Percentiles rank a stretch among this genome's conserved stretches.
Conservation (phyloP, 1,140 invertebrate genomes). For the Drosophila quadrilineata region DNA sequence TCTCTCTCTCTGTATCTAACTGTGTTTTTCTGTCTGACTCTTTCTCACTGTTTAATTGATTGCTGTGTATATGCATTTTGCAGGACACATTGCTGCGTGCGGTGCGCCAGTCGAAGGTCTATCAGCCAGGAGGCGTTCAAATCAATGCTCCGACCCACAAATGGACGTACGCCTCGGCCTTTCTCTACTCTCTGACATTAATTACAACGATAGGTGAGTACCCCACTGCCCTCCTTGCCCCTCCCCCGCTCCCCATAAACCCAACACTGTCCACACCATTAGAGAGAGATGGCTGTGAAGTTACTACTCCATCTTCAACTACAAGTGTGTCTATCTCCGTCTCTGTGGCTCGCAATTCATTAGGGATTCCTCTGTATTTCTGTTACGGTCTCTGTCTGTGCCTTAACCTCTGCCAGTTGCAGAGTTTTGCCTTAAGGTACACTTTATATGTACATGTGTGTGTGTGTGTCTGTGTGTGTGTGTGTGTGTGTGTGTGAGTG, state of each 20-base stretch:
- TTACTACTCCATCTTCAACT: too few relatives aligned
- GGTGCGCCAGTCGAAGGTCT: conserved; percentile 76
- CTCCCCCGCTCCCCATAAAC: not conserved
- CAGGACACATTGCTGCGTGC: conserved; percentile 81
- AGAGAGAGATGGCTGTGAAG: too few relatives aligned
- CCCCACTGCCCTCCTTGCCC: not conserved
- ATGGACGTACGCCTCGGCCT: conserved; percentile 95
- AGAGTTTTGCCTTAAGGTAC: conserved; percentile 9
- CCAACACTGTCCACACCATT: too few relatives aligned
- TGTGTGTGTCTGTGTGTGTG: not conserved
- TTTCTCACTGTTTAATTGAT: not conserved
- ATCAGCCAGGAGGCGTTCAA: conserved; percentile 73
- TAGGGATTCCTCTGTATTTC: too few relatives aligned
- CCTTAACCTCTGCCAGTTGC: conserved; percentile 66
- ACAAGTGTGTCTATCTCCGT: too few relatives aligned
- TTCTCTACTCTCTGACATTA: conserved; percentile 96
- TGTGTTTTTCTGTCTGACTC: too few relatives aligned
- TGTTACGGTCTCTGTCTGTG: too few relatives aligned
- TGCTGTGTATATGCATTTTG: conserved; percentile 4
- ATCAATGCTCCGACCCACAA: conserved; percentile 84
- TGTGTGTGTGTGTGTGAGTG: conserved; percentile 26
- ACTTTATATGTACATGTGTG: too few relatives aligned
- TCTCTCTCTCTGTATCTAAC: too few relatives aligned
- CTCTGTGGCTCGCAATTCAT: too few relatives aligned
- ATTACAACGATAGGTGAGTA: conserved; percentile 97